Evolutionary conservation across 2,797 vertebrate genomes (phyloP).

Genomic region (Alca torda): DNA sequence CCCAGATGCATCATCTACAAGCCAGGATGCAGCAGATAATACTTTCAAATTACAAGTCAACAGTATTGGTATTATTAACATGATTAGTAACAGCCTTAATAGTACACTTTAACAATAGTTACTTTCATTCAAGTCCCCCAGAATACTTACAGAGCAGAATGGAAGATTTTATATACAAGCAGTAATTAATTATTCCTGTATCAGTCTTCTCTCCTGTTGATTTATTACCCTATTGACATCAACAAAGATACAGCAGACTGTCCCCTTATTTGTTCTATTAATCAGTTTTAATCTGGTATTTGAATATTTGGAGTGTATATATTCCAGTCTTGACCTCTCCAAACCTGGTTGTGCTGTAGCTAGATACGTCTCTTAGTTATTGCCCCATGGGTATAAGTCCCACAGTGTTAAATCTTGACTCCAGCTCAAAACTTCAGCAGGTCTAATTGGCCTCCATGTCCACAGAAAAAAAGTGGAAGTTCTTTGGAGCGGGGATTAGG

Average conservation of each 20-base stretch:
- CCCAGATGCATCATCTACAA: slow-evolving; percentile 32
- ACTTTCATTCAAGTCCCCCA: background rate
- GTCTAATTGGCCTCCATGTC: background rate
- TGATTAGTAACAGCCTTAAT: background rate
- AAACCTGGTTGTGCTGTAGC: slow-evolving; percentile 41
- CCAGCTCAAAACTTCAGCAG: background rate
- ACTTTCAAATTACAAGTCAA: slow-evolving; percentile 33
- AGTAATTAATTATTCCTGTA: slow-evolving; percentile 63
- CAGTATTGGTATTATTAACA: background rate
- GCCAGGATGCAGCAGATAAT: slow-evolving; percentile 38
- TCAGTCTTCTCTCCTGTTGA: slow-evolving; percentile 61
- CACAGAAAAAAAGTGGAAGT: background rate
- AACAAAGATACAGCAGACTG: slow-evolving; percentile 22
- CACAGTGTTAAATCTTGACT: background rate
- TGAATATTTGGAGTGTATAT: slow-evolving; percentile 62
- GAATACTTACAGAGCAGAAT: background rate
- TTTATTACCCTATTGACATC: slow-evolving; percentile 65
- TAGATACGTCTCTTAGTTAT: background rate
- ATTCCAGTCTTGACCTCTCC: slow-evolving; percentile 50
- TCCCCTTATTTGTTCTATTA: slow-evolving; percentile 52
- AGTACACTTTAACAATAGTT: background rate
- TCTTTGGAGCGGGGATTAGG: background rate
- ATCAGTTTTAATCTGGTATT: slow-evolving; percentile 67
- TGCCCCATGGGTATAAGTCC: background rate
- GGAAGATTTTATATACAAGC: slow-evolving; percentile 39